A percentile compares a stretch with the other conserved stretches of the same genome.
phyloP scores from a whole-genome alignment of 1,140 invertebrate genomes.

The Scaptomyza hsui region DNA sequence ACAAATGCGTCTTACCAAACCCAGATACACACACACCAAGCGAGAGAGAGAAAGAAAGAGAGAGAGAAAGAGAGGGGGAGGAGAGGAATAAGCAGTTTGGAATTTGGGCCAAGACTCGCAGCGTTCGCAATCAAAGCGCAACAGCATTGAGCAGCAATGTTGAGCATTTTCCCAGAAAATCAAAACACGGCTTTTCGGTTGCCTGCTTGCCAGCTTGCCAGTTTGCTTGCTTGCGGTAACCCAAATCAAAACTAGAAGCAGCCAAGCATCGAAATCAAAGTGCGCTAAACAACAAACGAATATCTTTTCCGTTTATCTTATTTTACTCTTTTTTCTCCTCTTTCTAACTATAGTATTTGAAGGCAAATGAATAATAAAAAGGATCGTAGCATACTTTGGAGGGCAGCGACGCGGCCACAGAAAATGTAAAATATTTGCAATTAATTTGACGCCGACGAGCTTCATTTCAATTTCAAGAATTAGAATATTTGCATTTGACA shows the following conservation, averaged over 20 bases:
- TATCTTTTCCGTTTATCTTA: neutral
- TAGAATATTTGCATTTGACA: conserved; percentile 42
- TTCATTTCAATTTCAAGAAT: conserved; percentile 66
- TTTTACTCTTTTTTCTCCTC: too few species aligned
- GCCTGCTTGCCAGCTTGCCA: conserved; percentile 26
- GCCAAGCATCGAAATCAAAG: conserved; percentile 42
- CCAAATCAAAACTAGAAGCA: conserved; percentile 32
- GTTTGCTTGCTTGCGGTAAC: conserved; percentile 43
- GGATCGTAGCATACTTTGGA: conserved; percentile 44
- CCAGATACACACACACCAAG: too few species aligned
- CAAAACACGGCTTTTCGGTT: conserved; percentile 11
- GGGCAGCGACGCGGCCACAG: conserved; percentile 35
- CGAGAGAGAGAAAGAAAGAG: neutral
- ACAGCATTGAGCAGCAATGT: conserved; percentile 41
- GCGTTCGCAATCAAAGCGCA: conserved; percentile 59
- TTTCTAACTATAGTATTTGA: neutral
- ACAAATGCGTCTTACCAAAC: conserved; percentile 46
- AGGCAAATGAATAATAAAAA: conserved; percentile 13
- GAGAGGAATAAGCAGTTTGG: conserved; percentile 30
- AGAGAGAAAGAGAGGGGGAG: conserved; percentile 4
- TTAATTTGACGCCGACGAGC: conserved; percentile 63
- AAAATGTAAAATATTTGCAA: conserved; percentile 79
- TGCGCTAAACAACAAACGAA: conserved; percentile 33
- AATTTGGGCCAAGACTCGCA: conserved; percentile 22
- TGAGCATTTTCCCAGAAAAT: conserved; percentile 51